Evolutionary conservation across 2,797 vertebrate genomes (phyloP), one percentile per base, ranked within the genome.

Genomic region (Manis crassicaudata): DNA sequence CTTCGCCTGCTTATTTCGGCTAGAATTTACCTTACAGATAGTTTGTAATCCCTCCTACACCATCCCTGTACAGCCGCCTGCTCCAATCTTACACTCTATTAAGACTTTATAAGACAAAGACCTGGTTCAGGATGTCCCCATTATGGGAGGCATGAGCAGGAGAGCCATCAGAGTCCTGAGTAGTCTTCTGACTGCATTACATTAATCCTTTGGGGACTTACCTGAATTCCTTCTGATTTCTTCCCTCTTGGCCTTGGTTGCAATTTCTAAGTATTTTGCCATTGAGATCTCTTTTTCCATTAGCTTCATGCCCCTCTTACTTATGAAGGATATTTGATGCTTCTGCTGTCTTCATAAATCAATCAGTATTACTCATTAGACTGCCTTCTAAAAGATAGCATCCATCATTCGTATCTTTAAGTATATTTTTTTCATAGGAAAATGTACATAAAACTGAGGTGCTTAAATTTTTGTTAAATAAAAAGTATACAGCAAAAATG

Each of bases 401-500:
- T 43, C 18, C 25, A 77, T 46, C 32, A 43, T 77, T 77, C 37
- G 83, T 83, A 25, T 91, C 54, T 77, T 83, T 52, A 89, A 40
- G 68, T 40, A 84, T 12, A 68, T 60, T 72, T 52, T 20, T 40
- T 29, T 32, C 32, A 68, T 76, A 68, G 56, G 16, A 88, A 76
- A 18, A 37, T 18, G 14, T 56, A 50, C 54, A 83, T n/a, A 83
- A 63, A 92, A 87, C 35, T 65, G 17, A 50, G 25, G 29, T 60
- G 18, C 54, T 82, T 94, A 91, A 92, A 37, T 80, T n/a, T 20
- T 70, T 62, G 27, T 72, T 88, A 81, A 72, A 54, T 75, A 68
- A 63, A 62, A 62, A 92, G 20, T 58, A 63, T 40, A 70, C 46
- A 73, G 23, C 93, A 58, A 94, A 92, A 92, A 68, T 88, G 17